Conservation (phyloP, 2,888 invertebrate species). For the Andrena haemorrhoa region DNA sequence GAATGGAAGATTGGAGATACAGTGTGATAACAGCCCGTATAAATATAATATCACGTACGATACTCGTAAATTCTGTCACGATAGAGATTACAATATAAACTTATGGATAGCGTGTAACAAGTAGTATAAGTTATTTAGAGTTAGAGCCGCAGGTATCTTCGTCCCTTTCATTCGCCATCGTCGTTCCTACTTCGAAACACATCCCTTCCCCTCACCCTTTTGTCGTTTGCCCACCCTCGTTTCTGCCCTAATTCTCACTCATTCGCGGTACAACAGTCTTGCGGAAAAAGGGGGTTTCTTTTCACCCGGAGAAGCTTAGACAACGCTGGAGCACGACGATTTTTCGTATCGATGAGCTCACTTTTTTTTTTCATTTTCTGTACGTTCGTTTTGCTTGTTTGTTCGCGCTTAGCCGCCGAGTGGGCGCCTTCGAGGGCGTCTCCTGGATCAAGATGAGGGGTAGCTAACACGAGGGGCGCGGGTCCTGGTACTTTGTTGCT, state of each 20-base stretch:
- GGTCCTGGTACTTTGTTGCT: too few species aligned
- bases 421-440: constrained; percentile 65
- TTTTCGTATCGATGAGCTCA: constrained; percentile 13
- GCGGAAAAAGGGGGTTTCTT: constrained; percentile 53
- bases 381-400: constrained; percentile 15
- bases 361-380: constrained; percentile 40
- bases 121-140: constrained; percentile 81
- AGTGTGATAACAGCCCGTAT: constrained; percentile 79
- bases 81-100: constrained; percentile 81
- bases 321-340: constrained; percentile 61
- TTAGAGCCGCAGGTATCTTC: constrained; percentile 77
- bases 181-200: background rate
- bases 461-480: background rate
- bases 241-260: constrained; percentile 46
- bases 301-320: constrained; percentile 64
- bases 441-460: constrained; percentile 16
- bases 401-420: constrained; percentile 60
- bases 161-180: constrained; percentile 45
- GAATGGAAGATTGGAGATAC: constrained; percentile 74
- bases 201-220: constrained; percentile 11
- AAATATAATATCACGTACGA: constrained; percentile 81
- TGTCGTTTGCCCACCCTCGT: constrained; percentile 19
- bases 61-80: constrained; percentile 79
- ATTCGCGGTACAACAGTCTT: constrained; percentile 53
- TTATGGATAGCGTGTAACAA: constrained; percentile 83